Conservation (phyloP, 2,888 invertebrate genomes). For the Hymenopus coronatus region DNA sequence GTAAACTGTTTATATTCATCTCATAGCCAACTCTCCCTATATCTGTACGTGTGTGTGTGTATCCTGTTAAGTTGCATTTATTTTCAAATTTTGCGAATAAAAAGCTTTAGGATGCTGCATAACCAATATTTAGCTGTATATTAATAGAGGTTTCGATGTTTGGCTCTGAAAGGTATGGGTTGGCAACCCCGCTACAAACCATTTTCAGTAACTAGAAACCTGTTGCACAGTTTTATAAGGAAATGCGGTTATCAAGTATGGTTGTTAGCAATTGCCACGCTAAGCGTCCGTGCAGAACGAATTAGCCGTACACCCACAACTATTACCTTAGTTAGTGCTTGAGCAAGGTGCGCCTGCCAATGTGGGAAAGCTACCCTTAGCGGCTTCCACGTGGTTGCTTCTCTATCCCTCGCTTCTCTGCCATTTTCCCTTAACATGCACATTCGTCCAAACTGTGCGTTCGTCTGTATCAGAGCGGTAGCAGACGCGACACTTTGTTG, state of each 20-base stretch:
- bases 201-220: background rate
- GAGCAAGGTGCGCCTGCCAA: background rate
- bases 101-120: too few species aligned
- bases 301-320: background rate
- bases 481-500: slow-evolving; percentile 6
- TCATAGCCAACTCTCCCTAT: too few species aligned
- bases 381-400: slow-evolving; percentile 6
- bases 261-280: background rate
- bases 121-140: too few species aligned
- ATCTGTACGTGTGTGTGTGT: too few species aligned
- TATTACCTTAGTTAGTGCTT: background rate
- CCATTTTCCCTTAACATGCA: background rate
- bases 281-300: background rate
- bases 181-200: background rate
- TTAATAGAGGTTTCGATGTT: too few species aligned
- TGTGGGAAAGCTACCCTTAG: slow-evolving; percentile 14
- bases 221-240: background rate
- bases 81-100: too few species aligned
- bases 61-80: too few species aligned
- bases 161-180: too few species aligned
- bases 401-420: background rate
- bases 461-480: background rate
- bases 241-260: background rate
- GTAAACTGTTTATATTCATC: too few species aligned
- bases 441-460: background rate